phyloP scores from a whole-genome alignment of 2,797 vertebrate species.

The Jordanella pulchra region DNA sequence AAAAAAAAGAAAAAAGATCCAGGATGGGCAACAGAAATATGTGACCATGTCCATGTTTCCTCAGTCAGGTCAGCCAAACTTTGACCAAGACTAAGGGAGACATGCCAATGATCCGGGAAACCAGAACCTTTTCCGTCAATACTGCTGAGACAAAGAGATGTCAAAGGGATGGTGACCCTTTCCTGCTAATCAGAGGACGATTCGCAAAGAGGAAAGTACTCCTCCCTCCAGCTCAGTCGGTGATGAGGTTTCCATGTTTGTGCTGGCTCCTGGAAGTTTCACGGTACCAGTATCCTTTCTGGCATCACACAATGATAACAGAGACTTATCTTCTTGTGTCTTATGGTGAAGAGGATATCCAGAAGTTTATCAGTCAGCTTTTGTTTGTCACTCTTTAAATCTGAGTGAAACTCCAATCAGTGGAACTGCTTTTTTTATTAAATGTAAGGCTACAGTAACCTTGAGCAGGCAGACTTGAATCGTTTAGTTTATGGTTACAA shows the following conservation, averaged over 20 bases:
- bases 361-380: constrained; percentile 30
- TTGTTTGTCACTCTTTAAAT: constrained; percentile 44
- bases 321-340: constrained; percentile 31
- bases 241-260: constrained; percentile 75
- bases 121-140: constrained; percentile 67
- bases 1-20: constrained; percentile 37
- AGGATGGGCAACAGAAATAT: constrained; percentile 43
- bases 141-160: constrained; percentile 73
- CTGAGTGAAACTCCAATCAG: constrained; percentile 23
- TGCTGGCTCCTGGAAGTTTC: constrained; percentile 57
- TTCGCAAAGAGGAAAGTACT: constrained; percentile 63
- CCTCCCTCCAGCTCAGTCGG: constrained; percentile 57
- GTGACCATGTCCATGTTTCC: constrained; percentile 49
- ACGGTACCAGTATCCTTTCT: constrained; percentile 63
- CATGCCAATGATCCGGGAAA: constrained; percentile 59
- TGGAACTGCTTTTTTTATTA: constrained; percentile 13
- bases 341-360: constrained; percentile 25
- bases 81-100: constrained; percentile 37
- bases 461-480: background rate
- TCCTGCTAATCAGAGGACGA: constrained; percentile 69
- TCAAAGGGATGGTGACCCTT: constrained; percentile 70
- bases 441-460: background rate
- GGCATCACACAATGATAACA: constrained; percentile 38
- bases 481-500: background rate
- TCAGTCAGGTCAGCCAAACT: constrained; percentile 43